Base-by-base conservation (phyloP, 2,888 invertebrate genomes). In the Lasioglossum leucozonium region DNA sequence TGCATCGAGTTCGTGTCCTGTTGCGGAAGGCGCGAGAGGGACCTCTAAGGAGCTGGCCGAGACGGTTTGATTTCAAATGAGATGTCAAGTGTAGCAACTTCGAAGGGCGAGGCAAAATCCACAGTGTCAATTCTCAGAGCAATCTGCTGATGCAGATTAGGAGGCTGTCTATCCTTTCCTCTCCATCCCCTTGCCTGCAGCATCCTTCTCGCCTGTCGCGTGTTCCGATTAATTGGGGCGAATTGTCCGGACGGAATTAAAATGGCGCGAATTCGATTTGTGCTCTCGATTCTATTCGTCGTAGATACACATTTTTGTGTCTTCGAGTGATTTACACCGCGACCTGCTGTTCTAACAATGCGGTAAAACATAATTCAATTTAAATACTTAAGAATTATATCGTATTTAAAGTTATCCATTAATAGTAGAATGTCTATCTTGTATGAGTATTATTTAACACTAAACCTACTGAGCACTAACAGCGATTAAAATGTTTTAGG, bases 71-170 rank as follows among this genome's bases (percentile, higher is more conserved):
- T 91, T 93, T 88, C 87, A 92, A 91, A 92, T 88, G 91, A 92
- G 92, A 89, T 85, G 88, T 91, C 92, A 89, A 92, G 91, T 90
- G 91, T 89, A 91, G 89, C 88, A 83, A 85, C 86, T 87, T 82
- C 79, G 86, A 83, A 87, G 90, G 90, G 91, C 82, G 90, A 83
- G 88, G 90, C 88, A 74, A 90, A 92, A 91, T 93, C 90, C 92
- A 91, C 90, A 87, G 92, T 93, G 94, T 94, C 95, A 95, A 95
- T 94, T 95, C 95, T 95, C 95, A 93, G 93, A 94, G 94, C 95
- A 95, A 95, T 95, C 95, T 95, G 89, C 92, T 91, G 91, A 95
- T 95, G 95, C 93, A 95, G 95, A 95, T 95, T 94, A 95, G 94
- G 79, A 84, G 79, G 82, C 82, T 34, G 40, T 80, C 84, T 82